A percentile compares a stretch with the other conserved stretches of the same genome.
Conservation (phyloP, 1,140 invertebrate genomes). For the Nilaparvata lugens region DNA sequence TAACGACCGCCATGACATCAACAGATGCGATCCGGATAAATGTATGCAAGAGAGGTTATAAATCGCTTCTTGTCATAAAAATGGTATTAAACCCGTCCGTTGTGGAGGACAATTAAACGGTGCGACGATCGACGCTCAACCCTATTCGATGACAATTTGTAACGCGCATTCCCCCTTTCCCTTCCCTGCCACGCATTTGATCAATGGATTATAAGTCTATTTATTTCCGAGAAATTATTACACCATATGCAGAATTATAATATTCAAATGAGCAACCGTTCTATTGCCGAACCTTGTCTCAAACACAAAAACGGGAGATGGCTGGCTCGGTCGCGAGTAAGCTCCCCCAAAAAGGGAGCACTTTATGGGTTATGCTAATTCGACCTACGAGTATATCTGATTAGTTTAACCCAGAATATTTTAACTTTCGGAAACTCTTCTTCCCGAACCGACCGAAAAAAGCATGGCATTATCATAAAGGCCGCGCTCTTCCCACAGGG, state of each 20-base stretch:
- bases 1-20: background rate
- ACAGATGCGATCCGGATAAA: background rate
- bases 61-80: constrained; percentile 1
- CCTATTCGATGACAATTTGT: background rate
- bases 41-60: constrained; percentile 1
- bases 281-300: background rate
- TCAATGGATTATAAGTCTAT: constrained; percentile 10
- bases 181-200: background rate
- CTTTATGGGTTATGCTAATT: constrained; percentile 14
- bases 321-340: background rate
- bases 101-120: background rate
- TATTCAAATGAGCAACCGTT: constrained; percentile 4
- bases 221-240: constrained; percentile 8
- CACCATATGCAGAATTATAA: constrained; percentile 13
- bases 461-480: too few species aligned
- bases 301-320: background rate
- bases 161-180: background rate
- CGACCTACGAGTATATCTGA: constrained; percentile 2
- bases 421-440: constrained; percentile 2
- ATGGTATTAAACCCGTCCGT: constrained; percentile 2
- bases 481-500: too few species aligned
- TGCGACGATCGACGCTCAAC: background rate
- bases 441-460: too few species aligned
- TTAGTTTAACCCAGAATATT: constrained; percentile 1
- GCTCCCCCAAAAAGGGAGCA: background rate